phyloP scores from a whole-genome alignment of 2,888 invertebrate genomes.

The Dynastes grantii region DNA sequence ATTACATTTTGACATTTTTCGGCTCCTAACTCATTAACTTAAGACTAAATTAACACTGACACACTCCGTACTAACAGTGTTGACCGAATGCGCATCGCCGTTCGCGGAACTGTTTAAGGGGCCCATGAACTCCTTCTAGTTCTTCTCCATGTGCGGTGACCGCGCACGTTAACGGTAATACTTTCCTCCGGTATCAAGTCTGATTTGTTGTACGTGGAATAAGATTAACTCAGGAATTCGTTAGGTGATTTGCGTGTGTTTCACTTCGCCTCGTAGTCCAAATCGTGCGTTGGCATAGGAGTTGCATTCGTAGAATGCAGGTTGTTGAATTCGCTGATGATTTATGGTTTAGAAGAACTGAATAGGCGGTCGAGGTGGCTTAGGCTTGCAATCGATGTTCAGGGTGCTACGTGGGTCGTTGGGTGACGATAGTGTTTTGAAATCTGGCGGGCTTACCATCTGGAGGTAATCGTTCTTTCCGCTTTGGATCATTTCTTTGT shows the following conservation, averaged over 20 bases:
- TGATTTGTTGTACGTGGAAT: constrained; percentile 66
- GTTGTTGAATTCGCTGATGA: constrained; percentile 70
- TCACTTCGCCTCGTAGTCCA: constrained; percentile 54
- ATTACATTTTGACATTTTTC: too few species aligned
- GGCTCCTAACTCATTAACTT: too few species aligned
- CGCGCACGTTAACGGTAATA: constrained; percentile 65
- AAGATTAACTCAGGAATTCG: constrained; percentile 64
- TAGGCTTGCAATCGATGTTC: constrained; percentile 75
- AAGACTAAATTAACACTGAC: constrained; percentile 44
- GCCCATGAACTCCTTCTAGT: constrained; percentile 67
- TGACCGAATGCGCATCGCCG: constrained; percentile 63
- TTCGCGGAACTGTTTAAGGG: constrained; percentile 52
- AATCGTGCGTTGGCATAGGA: constrained; percentile 72
- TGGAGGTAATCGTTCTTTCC: constrained; percentile 82
- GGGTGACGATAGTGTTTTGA: constrained; percentile 77
- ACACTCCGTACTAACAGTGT: constrained; percentile 65
- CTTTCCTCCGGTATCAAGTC: constrained; percentile 58
- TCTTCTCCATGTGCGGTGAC: constrained; percentile 74
- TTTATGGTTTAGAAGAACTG: constrained; percentile 72
- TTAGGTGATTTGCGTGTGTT: constrained; percentile 54
- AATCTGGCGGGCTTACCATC: constrained; percentile 86
- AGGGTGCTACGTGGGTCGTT: constrained; percentile 69
- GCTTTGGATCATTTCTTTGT: constrained; percentile 73
- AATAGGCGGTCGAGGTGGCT: constrained; percentile 75
- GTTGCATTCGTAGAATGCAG: constrained; percentile 70